phyloP scores from a whole-genome alignment of 1,140 invertebrate species.

The Bombus consobrinus region DNA sequence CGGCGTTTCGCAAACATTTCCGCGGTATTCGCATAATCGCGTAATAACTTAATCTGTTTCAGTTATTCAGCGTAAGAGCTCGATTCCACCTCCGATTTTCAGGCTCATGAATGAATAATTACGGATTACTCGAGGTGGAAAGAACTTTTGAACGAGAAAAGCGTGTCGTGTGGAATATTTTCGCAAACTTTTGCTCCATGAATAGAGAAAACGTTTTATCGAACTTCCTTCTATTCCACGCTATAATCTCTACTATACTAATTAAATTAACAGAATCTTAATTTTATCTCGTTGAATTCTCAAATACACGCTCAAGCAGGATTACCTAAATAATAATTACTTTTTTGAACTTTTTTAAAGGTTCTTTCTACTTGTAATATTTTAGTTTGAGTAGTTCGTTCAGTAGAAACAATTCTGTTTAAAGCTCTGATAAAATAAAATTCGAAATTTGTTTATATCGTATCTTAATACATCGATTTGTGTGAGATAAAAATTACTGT shows the following conservation, averaged over 20 bases:
- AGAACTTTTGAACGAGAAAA: neutral
- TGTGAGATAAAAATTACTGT: too few species aligned
- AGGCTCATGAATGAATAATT: slow-evolving; percentile 17
- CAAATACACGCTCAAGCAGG: too few species aligned
- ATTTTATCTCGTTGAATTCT: neutral
- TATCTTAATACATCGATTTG: too few species aligned
- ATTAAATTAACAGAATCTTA: neutral
- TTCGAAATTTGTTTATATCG: too few species aligned
- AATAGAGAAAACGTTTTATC: neutral
- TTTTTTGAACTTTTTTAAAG: neutral
- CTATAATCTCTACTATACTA: neutral
- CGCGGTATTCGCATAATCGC: neutral
- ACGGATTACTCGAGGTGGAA: neutral
- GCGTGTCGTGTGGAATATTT: neutral
- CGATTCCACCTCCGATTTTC: neutral
- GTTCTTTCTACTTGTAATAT: too few species aligned
- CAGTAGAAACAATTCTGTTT: too few species aligned
- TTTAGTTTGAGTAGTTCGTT: too few species aligned
- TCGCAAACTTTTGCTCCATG: neutral
- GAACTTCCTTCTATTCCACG: too few species aligned
- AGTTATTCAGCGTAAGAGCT: neutral
- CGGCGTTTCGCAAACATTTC: neutral
- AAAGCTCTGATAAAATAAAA: too few species aligned
- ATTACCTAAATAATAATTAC: neutral
- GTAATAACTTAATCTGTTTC: slow-evolving; percentile 16